Evolutionary conservation across 2,113 vertebrate genomes (phyloP), one percentile per base, ranked within the genome.

Genomic region (Calyptomena viridis): DNA sequence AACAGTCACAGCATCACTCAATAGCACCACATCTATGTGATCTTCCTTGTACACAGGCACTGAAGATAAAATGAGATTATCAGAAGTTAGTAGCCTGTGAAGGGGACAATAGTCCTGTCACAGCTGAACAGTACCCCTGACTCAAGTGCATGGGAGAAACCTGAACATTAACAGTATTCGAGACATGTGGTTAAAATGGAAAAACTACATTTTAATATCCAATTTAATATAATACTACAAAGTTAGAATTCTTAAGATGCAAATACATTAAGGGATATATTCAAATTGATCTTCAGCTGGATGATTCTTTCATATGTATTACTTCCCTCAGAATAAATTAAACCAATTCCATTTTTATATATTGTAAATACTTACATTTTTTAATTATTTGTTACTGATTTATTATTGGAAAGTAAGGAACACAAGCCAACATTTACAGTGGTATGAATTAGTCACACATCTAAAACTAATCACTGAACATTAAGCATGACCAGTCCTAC

Each of bases 31-130:
- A 16, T 60, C 94, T 86, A 90, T 81, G 39, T 50, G 87, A 96
- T 96, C 88, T 94, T 90, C 84, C 74, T 86, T 94, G 94, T 96
- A 93, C 76, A 90, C 74, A 75, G 94, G 95, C 84, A 80, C 89
- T 90, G 78, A 91, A 97, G 94, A 95, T 93, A 80, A 97, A 98
- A 97, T 91, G 94, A 97, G 78, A 97, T 97, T 95, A 96, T 94
- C 95, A 95, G 91, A 95, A 98, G 76, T 53, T 56, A 94, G 93
- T 91, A 86, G 94, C 76, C 97, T 97, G 94, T 97, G 97, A 98
- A 98, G 95, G 97, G 82, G 96, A 96, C 87, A 91, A 92, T 1
- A 89, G 86, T 67, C 67, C 95, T 92, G 75, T 95, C 82, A 94
- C 3, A 15, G 76, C 35, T 96, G 94, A 96, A 96, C 71, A 95